A percentile compares a stretch with the other conserved stretches of the same genome.
Evolutionary conservation across 35 echinoderm and acorn worm genomes (phyloP).

Genomic region (Nesometra sesokonis): DNA sequence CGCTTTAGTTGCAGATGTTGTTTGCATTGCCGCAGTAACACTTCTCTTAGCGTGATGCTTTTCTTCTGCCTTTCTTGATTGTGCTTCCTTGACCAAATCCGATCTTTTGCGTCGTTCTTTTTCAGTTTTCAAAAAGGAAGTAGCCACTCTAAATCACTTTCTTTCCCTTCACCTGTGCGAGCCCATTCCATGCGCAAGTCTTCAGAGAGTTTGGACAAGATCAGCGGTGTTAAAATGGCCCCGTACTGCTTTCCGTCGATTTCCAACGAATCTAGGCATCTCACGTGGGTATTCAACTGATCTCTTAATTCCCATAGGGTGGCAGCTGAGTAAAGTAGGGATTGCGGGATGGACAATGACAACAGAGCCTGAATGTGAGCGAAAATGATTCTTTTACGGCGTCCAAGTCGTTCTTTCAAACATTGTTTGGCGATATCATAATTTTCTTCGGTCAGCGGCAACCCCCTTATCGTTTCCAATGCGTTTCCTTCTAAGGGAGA

Average conservation of each 20-base stretch:
- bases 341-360: not conserved
- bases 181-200: constrained; percentile 16
- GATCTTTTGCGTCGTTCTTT: not conserved
- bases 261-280: not conserved
- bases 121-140: not conserved
- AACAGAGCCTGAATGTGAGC: constrained; percentile 5
- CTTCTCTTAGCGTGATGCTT: too few species aligned
- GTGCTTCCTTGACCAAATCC: not conserved
- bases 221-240: too few species aligned
- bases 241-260: constrained; percentile 1
- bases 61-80: too few species aligned
- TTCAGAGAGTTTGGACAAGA: not conserved
- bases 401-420: not conserved
- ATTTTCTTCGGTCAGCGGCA: constrained; percentile 5
- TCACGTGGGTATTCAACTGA: not conserved
- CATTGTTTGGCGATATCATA: constrained; percentile 2
- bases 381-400: not conserved
- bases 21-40: too few species aligned
- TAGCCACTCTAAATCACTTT: not conserved
- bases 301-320: not conserved
- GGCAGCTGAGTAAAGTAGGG: too few species aligned
- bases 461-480: not conserved
- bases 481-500: not conserved
- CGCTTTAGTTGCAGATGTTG: too few species aligned
- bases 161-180: constrained; percentile 3